Conservation (phyloP, 2,113 vertebrate genomes). For the Entelurus aequoreus region DNA sequence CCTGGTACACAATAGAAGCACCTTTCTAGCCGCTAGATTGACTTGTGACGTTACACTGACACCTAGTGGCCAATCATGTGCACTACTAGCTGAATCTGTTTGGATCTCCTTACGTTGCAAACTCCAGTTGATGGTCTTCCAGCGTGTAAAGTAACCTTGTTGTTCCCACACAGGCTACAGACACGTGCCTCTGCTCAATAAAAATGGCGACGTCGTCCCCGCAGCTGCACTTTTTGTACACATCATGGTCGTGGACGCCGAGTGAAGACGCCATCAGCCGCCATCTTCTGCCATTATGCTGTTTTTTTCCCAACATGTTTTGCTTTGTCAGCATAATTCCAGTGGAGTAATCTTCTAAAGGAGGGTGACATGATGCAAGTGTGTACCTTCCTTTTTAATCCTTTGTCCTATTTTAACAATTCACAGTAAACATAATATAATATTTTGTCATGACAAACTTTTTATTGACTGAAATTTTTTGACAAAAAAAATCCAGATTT, state of each 20-base stretch:
- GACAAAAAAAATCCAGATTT: no score
- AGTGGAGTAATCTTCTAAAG: constrained; percentile 12
- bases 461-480: no score
- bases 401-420: no score
- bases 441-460: no score
- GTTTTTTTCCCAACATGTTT: constrained; percentile 1
- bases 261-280: constrained; percentile 24
- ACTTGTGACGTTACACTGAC: no score
- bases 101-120: no score
- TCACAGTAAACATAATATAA: no score
- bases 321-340: constrained; percentile 28
- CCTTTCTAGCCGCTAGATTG: not conserved
- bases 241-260: constrained; percentile 67
- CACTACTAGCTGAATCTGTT: no score
- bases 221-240: constrained; percentile 89
- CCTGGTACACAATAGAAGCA: constrained; percentile 4
- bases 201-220: constrained; percentile 77
- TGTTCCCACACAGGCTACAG: constrained; percentile 80
- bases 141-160: not conserved
- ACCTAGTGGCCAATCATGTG: no score
- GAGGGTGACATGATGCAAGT: not conserved
- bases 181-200: constrained; percentile 84
- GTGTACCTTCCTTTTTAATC: not conserved
- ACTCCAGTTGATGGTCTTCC: no score
- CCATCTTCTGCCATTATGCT: not conserved